A percentile compares a stretch with the other conserved stretches of the same genome.
phyloP scores from a whole-genome alignment of 2,797 vertebrate genomes.

The Vireo griseus region DNA sequence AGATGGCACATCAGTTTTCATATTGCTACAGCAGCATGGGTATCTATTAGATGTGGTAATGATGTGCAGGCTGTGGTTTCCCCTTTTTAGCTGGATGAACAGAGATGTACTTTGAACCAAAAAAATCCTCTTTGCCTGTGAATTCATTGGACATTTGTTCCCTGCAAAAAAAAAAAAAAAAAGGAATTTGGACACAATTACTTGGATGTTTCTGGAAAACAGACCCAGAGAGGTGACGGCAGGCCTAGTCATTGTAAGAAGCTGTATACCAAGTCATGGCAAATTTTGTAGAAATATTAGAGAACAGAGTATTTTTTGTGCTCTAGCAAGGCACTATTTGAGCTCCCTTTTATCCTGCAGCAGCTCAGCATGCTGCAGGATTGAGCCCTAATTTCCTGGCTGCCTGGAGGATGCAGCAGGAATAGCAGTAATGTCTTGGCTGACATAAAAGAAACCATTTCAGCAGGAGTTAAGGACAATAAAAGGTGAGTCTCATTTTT shows the following conservation, averaged over 20 bases:
- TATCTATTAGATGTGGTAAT: not conserved
- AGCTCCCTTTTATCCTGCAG: not conserved
- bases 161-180: not conserved
- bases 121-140: not conserved
- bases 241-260: not conserved
- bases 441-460: slow-evolving; percentile 21
- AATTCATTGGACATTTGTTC: not conserved
- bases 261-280: not conserved
- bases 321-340: not conserved
- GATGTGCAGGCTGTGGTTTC: not conserved
- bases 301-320: not conserved
- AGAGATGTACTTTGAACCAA: not conserved
- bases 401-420: slow-evolving; percentile 10
- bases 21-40: not conserved
- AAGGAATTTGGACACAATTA: not conserved
- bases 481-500: not conserved
- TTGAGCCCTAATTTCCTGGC: not conserved
- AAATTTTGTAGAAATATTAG: not conserved
- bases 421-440: slow-evolving; percentile 15
- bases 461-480: not conserved
- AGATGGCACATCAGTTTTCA: not conserved
- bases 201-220: not conserved
- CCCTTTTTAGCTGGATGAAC: not conserved
- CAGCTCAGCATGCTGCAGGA: slow-evolving; percentile 4
- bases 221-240: not conserved